Percentiles rank a stretch among this genome's conserved stretches.
These are phyloP conservation scores for Meriones unguiculatus DNA, from an alignment of 2,113 vertebrate species.

Conservation along the genomic window DNA sequence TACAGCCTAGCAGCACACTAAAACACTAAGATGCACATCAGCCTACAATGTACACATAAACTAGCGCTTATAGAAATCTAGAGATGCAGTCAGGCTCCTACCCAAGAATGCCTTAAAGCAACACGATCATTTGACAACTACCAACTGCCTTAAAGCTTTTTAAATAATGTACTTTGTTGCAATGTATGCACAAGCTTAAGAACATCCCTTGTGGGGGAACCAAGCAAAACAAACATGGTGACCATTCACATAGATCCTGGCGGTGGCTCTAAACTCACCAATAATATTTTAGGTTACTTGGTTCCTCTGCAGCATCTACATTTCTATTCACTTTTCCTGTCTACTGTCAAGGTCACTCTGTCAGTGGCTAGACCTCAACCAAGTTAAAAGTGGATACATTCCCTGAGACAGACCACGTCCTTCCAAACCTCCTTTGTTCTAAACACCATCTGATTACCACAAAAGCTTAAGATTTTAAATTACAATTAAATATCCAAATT, in stretches of 20 bases:
- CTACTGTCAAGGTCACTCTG: not conserved
- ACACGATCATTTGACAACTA: not conserved
- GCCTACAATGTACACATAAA: not conserved
- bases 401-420: slow-evolving; percentile 44
- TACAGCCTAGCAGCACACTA: not conserved
- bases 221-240: slow-evolving; percentile 7
- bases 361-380: not conserved
- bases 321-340: slow-evolving; percentile 32
- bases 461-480: slow-evolving; percentile 48
- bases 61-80: not conserved
- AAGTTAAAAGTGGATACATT: slow-evolving; percentile 26
- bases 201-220: not conserved
- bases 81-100: not conserved
- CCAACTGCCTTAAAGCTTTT: not conserved
- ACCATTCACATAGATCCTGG: not conserved
- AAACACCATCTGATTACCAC: not conserved
- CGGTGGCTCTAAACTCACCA: slow-evolving; percentile 30
- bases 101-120: slow-evolving; percentile 45
- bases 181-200: slow-evolving; percentile 7
- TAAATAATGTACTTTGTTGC: slow-evolving; percentile 25
- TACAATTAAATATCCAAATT: not conserved
- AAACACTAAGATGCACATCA: slow-evolving; percentile 31
- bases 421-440: slow-evolving; percentile 4
- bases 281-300: not conserved
- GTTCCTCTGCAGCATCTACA: not conserved